Percentiles rank a stretch among this genome's conserved stretches.
Conservation (phyloP, 2,888 invertebrate species). For the Thymelicus acteon region DNA sequence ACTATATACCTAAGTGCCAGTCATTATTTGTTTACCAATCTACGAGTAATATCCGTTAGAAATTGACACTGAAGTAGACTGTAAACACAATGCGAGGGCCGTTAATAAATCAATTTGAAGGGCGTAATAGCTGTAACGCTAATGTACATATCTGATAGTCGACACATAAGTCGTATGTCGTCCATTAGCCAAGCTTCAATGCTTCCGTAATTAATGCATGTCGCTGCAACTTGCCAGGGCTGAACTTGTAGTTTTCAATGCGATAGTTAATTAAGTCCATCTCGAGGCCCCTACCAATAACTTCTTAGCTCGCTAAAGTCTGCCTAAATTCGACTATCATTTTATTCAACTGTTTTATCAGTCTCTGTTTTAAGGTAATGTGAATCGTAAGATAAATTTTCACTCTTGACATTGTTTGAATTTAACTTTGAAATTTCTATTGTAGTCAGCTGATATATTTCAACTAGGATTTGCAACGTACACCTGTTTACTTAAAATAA, state of each 20-base stretch:
- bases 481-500: too few species aligned
- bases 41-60: constrained; percentile 6
- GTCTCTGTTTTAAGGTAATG: neutral
- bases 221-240: constrained; percentile 31
- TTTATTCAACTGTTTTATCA: neutral
- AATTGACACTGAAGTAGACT: constrained; percentile 20
- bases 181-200: constrained; percentile 35
- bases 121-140: constrained; percentile 33
- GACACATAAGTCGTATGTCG: constrained; percentile 34
- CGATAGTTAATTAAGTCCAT: constrained; percentile 8
- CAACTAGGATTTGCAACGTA: too few species aligned
- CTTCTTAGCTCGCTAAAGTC: neutral
- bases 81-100: constrained; percentile 28
- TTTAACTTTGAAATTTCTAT: too few species aligned
- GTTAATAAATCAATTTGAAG: constrained; percentile 37
- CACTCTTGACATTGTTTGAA: neutral
- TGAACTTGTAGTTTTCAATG: constrained; percentile 21
- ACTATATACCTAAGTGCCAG: neutral
- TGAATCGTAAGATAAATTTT: neutral
- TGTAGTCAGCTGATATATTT: too few species aligned
- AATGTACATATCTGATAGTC: constrained; percentile 37
- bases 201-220: constrained; percentile 37
- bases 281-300: neutral
- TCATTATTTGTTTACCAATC: neutral
- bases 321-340: neutral